Conservation (phyloP, 2,888 invertebrate genomes). For the Aphodius granarius region DNA sequence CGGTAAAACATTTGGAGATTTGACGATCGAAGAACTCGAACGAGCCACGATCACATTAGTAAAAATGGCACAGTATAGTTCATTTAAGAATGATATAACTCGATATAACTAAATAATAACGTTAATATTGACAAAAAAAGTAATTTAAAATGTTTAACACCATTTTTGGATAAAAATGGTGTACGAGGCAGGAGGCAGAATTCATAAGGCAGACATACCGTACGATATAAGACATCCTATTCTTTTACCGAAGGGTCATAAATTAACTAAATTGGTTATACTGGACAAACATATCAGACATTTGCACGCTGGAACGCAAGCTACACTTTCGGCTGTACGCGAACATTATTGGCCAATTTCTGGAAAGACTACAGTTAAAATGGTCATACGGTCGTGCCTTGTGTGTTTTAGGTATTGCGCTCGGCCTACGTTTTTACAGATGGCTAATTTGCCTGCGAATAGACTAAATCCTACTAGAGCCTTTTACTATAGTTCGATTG, state of each 20-base stretch:
- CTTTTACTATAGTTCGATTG: constrained; percentile 30
- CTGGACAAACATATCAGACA: not conserved
- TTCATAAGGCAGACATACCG: constrained; percentile 1
- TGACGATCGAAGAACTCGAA: not conserved
- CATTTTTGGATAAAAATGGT: constrained; percentile 12
- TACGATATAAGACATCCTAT: constrained; percentile 12
- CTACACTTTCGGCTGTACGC: constrained; percentile 30
- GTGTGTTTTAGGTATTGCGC: constrained; percentile 16
- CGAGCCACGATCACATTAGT: not conserved
- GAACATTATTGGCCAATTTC: constrained; percentile 27
- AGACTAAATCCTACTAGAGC: constrained; percentile 28
- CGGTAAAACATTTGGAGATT: not conserved
- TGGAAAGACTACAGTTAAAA: constrained; percentile 15
- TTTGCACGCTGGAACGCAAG: constrained; percentile 35
- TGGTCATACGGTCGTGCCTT: constrained; percentile 20
- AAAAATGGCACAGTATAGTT: not conserved
- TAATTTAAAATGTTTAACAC: not conserved
- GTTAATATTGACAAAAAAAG: not conserved
- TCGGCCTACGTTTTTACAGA: constrained; percentile 10
- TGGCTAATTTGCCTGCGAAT: constrained; percentile 31
- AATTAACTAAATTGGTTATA: constrained; percentile 11
- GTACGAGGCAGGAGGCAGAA: constrained; percentile 8
- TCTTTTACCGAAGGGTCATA: constrained; percentile 10
- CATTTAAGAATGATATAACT: not conserved
- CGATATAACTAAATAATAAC: not conserved